Base-by-base conservation (phyloP, 2,888 invertebrate genomes). In the Melipona bicolor region DNA sequence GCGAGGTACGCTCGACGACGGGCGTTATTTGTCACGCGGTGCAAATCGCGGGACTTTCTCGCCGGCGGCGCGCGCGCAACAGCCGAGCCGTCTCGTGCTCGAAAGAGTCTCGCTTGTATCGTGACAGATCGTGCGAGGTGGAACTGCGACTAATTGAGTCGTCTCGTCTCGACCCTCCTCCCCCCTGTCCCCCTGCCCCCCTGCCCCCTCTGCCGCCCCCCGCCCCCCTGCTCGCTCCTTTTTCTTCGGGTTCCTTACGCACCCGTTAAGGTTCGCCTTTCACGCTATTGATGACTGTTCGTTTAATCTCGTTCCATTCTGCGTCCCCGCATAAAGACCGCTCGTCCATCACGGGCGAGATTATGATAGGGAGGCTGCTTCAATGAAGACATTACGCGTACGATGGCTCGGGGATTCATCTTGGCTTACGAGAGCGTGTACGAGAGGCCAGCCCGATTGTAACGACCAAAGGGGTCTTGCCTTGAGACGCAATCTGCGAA, bases 351-450 rank as follows among this genome's bases (percentile, higher is more conserved):
- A 93, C 87, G 1, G 87, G 81, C 84, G 86, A 92, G 92, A 92
- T 93, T 93, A 93, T 91, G 93, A 93, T 93, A 93, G 91, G 91
- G 90, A 91, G 88, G 88, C 78, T 85, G 49, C 85, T 84, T 91
- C 91, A 91, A 93, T 92, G 91, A 93, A 93, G 93, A 93, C 91
- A 92, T 93, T 92, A 91, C 90, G 89, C 87, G 85, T 87, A 87
- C 89, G 90, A 91, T 88, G 89, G 81, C 90, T 82, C 72, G 76
- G 65, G 81, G 88, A 89, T 89, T 81, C 83, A 86, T 90, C 86
- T 84, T 62, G 78, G 54, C 74, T 73, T 72, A 74, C 43, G 43
- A 43, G 43, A 43, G 32, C 32, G 3, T 83, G 61, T 49, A 69
- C 64, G 72, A 76, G 32, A 32, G 74, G 74, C 70, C 54, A n/a